phyloP scores from a whole-genome alignment of 2,888 invertebrate genomes.

The Amiota mariae region DNA sequence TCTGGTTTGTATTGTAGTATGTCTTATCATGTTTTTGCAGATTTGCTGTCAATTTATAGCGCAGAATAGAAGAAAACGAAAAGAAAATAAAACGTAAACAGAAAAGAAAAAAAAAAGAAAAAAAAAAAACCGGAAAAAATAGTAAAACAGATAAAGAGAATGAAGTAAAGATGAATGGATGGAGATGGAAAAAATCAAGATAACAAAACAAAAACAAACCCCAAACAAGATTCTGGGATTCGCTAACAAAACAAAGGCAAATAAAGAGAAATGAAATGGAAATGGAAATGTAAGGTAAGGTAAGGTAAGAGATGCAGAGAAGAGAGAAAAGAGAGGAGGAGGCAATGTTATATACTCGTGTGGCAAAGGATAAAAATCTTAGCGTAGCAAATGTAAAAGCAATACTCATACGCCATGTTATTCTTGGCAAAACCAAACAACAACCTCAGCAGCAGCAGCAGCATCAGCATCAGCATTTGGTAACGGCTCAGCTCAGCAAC shows the following conservation, averaged over 20 bases:
- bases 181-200: conserved; percentile 2
- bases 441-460: background rate
- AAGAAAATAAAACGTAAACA: background rate
- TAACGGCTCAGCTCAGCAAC: background rate
- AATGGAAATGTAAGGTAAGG: conserved; percentile 18
- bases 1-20: conserved; percentile 57
- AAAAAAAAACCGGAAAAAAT: conserved; percentile 17
- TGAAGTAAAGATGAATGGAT: background rate
- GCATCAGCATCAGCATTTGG: conserved; percentile 39
- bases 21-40: conserved; percentile 66
- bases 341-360: background rate
- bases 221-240: background rate
- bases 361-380: conserved; percentile 10
- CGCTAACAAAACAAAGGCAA: conserved; percentile 14
- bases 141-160: background rate
- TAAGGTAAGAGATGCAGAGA: background rate
- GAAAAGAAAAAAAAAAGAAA: conserved; percentile 9
- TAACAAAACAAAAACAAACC: conserved; percentile 9
- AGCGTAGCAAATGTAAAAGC: conserved; percentile 19
- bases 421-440: background rate
- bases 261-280: conserved; percentile 3
- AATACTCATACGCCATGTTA: conserved; percentile 21
- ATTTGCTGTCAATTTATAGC: conserved; percentile 65
- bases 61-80: background rate
- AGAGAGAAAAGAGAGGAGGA: no score